Evolutionary conservation across 2,888 invertebrate species (phyloP).

Genomic region (Perizoma affinitatum): DNA sequence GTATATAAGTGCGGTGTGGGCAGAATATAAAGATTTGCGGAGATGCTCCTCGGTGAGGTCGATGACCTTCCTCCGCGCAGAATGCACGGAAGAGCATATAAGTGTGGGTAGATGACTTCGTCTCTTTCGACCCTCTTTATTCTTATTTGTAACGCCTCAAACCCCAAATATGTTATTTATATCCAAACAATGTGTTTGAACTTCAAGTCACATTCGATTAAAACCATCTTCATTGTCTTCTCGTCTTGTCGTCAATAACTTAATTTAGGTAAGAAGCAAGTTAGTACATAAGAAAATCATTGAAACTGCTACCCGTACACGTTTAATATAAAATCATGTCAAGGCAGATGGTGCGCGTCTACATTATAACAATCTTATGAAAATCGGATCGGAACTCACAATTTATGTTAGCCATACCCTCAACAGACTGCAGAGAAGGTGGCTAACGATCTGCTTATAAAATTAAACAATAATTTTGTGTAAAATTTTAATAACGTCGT

Average conservation of each 20-base stretch:
- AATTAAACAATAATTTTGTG: conserved; percentile 20
- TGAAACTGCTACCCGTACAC: conserved; percentile 26
- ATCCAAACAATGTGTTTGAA: conserved; percentile 41
- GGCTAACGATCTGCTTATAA: conserved; percentile 25
- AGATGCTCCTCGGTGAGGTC: conserved; percentile 70
- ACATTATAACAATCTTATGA: conserved; percentile 33
- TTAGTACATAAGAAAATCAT: conserved; percentile 10
- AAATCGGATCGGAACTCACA: conserved; percentile 30
- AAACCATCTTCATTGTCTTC: conserved; percentile 4
- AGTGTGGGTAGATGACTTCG: conserved; percentile 56
- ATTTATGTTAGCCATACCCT: conserved; percentile 30
- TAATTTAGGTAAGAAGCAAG: background rate
- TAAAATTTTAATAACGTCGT: conserved; percentile 4
- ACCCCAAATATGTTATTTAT: conserved; percentile 47
- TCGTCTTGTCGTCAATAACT: conserved; percentile 9
- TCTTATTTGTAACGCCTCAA: conserved; percentile 52
- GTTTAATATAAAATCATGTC: conserved; percentile 36
- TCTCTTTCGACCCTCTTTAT: conserved; percentile 54
- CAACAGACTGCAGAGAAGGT: conserved; percentile 26
- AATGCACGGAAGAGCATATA: conserved; percentile 66
- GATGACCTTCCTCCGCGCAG: conserved; percentile 65
- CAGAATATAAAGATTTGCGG: conserved; percentile 72
- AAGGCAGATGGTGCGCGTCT: conserved; percentile 33
- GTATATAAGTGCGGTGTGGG: conserved; percentile 45
- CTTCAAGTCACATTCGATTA: conserved; percentile 31